Base-by-base conservation (phyloP, 2,888 invertebrate genomes). In the Thymelicus lineola region DNA sequence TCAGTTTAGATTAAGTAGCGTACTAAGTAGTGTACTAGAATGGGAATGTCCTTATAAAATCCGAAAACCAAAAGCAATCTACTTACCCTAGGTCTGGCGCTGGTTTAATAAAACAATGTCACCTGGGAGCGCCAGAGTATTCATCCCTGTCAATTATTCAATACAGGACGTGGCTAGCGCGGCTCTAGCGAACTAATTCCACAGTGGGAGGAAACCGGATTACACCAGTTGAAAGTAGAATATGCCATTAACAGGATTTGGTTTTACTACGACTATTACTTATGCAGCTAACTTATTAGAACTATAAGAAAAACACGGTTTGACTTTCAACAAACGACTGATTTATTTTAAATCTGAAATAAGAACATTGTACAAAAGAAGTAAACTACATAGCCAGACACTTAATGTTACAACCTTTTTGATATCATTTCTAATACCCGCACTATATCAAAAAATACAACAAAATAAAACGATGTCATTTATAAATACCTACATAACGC, bases 81-180 rank as follows among this genome's bases (percentile, higher is more conserved):
- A 61, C 46, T 50, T 50, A 69, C 58, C 70, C 70, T 53, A 70
- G 50, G 64, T 70, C 70, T 64, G 62, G 62, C 58, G 38, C 59
- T 63, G 63, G 63, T 69, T 45, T 70, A 70, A 70, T 70, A 70
- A 70, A 70, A 64, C 70, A 70, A 70, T 70, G 70, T 70, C 70
- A 70, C 70, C 64, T 45, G 70, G 70, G 70, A 70, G 64, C 64
- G 53, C 64, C 59, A 70, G 50, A 59, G 64, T 64, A 70, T 70
- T 70, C 70, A 70, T 70, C 70, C 64, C 45, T 64, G 70, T 70
- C 70, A 70, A 70, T 70, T 70, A 70, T 70, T 70, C 70, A 70
- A 70, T 70, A 70, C 64, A 70, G 70, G 64, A 70, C 70, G 64
- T 70, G 70, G 69, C 69, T 50, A 63, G 63, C 46, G 20, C 28